Conservation (phyloP, 2,888 invertebrate species). For the Melipona beecheii region DNA sequence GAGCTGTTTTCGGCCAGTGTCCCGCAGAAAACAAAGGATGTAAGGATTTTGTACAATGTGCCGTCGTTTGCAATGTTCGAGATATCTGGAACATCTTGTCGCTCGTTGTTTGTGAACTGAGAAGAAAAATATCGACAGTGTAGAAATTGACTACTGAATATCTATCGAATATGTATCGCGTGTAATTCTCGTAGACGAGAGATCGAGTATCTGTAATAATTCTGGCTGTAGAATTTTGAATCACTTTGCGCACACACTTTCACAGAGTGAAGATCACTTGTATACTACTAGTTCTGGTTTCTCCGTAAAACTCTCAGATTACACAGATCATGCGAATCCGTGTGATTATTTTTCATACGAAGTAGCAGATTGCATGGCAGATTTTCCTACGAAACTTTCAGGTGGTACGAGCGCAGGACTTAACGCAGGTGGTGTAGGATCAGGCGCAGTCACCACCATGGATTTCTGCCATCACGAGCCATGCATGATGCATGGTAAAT, state of each 20-base stretch:
- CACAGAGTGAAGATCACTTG: conserved; percentile 37
- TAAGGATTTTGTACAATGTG: conserved; percentile 80
- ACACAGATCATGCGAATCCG: conserved; percentile 18
- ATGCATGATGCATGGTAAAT: conserved; percentile 93
- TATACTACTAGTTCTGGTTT: conserved; percentile 8
- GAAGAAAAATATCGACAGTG: not conserved
- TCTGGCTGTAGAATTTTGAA: conserved; percentile 9
- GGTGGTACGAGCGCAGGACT: conserved; percentile 78
- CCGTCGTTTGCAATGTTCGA: not conserved
- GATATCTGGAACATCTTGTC: not conserved
- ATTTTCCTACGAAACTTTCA: conserved; percentile 74
- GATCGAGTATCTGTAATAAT: not conserved
- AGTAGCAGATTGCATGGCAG: conserved; percentile 73
- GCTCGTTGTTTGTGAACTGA: not conserved
- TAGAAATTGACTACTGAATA: not conserved
- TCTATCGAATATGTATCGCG: too few species aligned
- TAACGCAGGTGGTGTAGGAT: conserved; percentile 65
- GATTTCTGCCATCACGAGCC: conserved; percentile 92
- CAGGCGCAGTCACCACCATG: conserved; percentile 80
- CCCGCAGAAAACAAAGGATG: conserved; percentile 91
- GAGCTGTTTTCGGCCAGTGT: conserved; percentile 91
- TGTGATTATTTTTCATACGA: conserved; percentile 9
- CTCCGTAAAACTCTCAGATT: conserved; percentile 24
- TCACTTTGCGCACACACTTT: conserved; percentile 20
- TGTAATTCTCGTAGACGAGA: not conserved